phyloP scores from a whole-genome alignment of 2,797 vertebrate genomes.

The Malacoraja senta region DNA sequence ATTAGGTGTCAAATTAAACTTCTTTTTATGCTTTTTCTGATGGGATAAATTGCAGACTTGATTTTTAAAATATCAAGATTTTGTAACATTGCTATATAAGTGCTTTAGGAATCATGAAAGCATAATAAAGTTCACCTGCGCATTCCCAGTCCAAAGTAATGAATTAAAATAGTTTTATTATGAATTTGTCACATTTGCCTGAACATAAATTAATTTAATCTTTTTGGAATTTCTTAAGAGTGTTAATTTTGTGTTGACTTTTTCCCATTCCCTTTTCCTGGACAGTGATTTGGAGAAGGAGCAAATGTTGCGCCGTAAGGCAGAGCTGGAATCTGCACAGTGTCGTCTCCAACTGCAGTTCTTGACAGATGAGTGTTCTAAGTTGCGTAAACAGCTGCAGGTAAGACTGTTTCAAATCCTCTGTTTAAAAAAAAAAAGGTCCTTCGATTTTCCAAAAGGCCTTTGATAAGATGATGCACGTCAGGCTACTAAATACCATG shows the following conservation, averaged over 20 bases:
- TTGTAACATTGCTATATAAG: no score
- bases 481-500: no score
- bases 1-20: no score
- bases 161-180: background rate
- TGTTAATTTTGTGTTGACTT: background rate
- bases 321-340: constrained; percentile 83
- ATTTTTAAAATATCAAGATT: no score
- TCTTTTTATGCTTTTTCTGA: no score
- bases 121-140: background rate
- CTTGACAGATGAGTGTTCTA: constrained; percentile 72
- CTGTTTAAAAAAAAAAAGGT: background rate
- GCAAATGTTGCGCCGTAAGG: constrained; percentile 70
- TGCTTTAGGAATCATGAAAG: background rate
- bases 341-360: constrained; percentile 82
- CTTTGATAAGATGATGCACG: no score
- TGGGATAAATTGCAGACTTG: no score
- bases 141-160: background rate
- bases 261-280: background rate
- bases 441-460: no score
- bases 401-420: constrained; percentile 43
- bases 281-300: constrained; percentile 75
- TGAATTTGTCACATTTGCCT: background rate
- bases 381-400: constrained; percentile 73
- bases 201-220: background rate
- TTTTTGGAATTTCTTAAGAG: background rate